Conservation (phyloP, 2,888 invertebrate genomes). For the Erynnis tages region DNA sequence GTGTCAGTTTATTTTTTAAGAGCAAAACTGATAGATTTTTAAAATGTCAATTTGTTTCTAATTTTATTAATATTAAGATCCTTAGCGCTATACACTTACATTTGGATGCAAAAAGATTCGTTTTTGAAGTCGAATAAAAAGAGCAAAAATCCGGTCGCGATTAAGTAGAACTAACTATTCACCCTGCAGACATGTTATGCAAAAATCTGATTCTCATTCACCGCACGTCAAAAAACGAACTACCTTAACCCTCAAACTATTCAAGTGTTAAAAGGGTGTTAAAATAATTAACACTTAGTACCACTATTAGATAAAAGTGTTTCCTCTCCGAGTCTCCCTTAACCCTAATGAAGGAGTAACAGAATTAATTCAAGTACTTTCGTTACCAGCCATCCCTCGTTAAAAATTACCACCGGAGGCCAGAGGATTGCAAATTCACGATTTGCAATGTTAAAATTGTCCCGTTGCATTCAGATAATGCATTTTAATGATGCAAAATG, state of each 20-base stretch:
- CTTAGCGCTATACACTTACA: too few relatives aligned
- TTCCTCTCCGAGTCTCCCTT: slow-evolving; percentile 6
- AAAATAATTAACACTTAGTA: slow-evolving; percentile 27
- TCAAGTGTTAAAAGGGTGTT: slow-evolving; percentile 25
- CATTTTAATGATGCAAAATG: slow-evolving; percentile 82
- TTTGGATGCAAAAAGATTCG: too few relatives aligned
- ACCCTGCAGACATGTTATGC: slow-evolving; percentile 9
- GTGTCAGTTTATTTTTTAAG: too few relatives aligned
- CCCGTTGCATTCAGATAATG: slow-evolving; percentile 73
- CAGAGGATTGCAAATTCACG: slow-evolving; percentile 68
- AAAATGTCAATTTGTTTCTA: too few relatives aligned
- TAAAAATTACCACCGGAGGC: slow-evolving; percentile 73
- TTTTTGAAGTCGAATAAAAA: neutral
- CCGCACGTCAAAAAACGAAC: slow-evolving; percentile 14
- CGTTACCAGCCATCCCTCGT: slow-evolving; percentile 61
- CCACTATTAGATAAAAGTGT: slow-evolving; percentile 27
- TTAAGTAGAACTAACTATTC: neutral
- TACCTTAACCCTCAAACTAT: slow-evolving; percentile 20
- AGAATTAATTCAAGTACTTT: slow-evolving; percentile 71
- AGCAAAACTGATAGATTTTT: too few relatives aligned
- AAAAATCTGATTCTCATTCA: slow-evolving; percentile 6
- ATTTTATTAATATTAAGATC: too few relatives aligned
- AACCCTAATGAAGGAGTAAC: slow-evolving; percentile 38
- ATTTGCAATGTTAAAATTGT: slow-evolving; percentile 77
- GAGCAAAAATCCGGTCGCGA: neutral